Evolutionary conservation across 2,113 vertebrate genomes (phyloP), one percentile per base, ranked within the genome.

Genomic region (Nothocercus nigrocapillus): DNA sequence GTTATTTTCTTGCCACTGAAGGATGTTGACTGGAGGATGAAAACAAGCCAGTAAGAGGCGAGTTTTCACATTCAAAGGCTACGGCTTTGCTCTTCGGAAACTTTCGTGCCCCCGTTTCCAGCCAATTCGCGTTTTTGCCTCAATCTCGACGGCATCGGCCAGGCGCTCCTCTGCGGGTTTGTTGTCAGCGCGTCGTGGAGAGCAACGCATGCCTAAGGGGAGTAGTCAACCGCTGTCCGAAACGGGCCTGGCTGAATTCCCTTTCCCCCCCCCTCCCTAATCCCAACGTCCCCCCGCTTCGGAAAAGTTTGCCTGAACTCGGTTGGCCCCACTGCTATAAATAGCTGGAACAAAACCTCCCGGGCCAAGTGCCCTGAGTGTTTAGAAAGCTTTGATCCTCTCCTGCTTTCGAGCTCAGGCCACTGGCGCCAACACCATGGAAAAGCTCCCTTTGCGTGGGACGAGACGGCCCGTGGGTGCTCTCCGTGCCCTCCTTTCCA

Each of bases 161-260:
- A 92, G 92, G 67, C 92, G 75, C 68, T 94, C 86, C 85, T 96
- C 86, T 56, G 69, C 1, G 0, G 83, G 80, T 82, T 84, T 90
- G 92, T 96, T 96, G 88, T 93, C 90, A 92, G 78, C 15, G 81
- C 92, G 92, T 93, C 96, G 92, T 27, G 87, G 94, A 96, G 27
- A 96, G 88, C 93, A 97, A 82, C 94, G 88, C 96, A 96, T 96
- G 94, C 93, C 92, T 96, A 96, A 95, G 63, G 69, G 74, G 94
- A 94, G 94, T 89, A 94, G 93, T 97, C 95, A 94, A 95, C 70
- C 36, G 64, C 91, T 96, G 93, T 83, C 96, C 86, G 92, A 96
- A 94, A 76, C 1, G 0, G 58, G 68, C 88, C 92, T 96, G 95
- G 93, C 92, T 89, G 70, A 92, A 81, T 70, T 96, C 88, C 77